Conservation (phyloP, 1,140 invertebrate genomes). For the Trichogramma pretiosum region DNA sequence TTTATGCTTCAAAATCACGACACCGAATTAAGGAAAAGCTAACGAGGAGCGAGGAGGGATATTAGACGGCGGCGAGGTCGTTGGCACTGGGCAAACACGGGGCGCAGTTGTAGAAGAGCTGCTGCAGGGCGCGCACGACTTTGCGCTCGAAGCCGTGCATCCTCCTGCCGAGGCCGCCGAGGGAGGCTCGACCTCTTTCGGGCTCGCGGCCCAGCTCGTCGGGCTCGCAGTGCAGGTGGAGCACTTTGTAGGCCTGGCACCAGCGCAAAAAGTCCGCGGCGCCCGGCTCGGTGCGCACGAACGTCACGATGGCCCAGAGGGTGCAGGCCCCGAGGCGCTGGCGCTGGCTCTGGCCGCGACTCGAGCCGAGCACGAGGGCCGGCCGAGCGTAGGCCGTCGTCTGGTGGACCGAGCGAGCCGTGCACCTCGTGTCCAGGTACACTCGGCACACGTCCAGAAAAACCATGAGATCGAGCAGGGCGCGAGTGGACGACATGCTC, state of each 20-base stretch:
- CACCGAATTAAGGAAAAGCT: not conserved
- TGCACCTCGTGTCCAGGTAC: slow-evolving; percentile 34
- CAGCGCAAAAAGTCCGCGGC: slow-evolving; percentile 30
- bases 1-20: too few species aligned
- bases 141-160: slow-evolving; percentile 25
- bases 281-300: slow-evolving; percentile 33
- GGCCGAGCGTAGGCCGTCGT: too few species aligned
- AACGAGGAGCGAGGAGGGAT: not conserved
- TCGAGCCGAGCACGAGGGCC: too few species aligned
- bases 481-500: slow-evolving; percentile 23
- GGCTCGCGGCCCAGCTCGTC: not conserved
- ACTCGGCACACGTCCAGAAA: slow-evolving; percentile 38
- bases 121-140: slow-evolving; percentile 27
- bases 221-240: slow-evolving; percentile 25
- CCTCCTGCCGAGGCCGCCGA: slow-evolving; percentile 15
- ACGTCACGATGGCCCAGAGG: slow-evolving; percentile 40
- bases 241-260: slow-evolving; percentile 32
- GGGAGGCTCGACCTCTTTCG: too few species aligned
- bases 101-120: slow-evolving; percentile 33
- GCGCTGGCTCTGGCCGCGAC: too few species aligned
- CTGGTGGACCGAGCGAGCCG: too few species aligned
- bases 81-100: slow-evolving; percentile 26
- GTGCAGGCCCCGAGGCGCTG: slow-evolving; percentile 27
- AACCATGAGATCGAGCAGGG: slow-evolving; percentile 33
- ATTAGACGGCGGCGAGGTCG: slow-evolving; percentile 21